Conservation (phyloP, 1,140 invertebrate species). For the Anastatus disparis region DNA sequence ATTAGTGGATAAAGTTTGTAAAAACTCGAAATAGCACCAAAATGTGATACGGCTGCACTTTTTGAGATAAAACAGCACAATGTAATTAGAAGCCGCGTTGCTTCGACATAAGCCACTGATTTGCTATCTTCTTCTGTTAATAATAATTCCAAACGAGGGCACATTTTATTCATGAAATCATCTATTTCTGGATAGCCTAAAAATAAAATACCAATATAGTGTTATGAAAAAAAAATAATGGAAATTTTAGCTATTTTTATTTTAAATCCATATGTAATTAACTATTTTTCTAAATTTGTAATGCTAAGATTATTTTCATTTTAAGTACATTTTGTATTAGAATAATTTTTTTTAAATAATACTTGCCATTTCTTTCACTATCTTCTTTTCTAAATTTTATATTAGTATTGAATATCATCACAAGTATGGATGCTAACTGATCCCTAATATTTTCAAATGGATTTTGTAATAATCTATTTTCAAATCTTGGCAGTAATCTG, state of each 20-base stretch:
- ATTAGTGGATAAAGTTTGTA: conserved; percentile 75
- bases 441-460: conserved; percentile 84
- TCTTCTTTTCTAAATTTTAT: conserved; percentile 59
- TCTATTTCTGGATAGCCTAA: conserved; percentile 9
- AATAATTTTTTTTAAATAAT: neutral
- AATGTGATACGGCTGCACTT: conserved; percentile 55
- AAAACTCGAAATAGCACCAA: conserved; percentile 65
- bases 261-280: no score
- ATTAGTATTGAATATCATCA: conserved; percentile 74
- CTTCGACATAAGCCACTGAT: neutral
- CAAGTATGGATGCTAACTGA: conserved; percentile 73
- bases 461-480: conserved; percentile 70
- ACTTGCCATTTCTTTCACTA: neutral
- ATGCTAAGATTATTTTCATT: no score
- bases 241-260: no score
- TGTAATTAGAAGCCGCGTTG: neutral
- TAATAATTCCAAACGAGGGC: neutral
- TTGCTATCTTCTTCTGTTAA: neutral
- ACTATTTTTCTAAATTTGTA: no score
- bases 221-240: no score
- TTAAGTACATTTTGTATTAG: no score
- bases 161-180: neutral
- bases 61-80: neutral
- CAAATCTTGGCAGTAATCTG: conserved; percentile 68
- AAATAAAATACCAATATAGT: neutral